These are phyloP conservation scores for Drosophila meridiana DNA, from an alignment of 2,888 invertebrate species.

Conservation along the genomic window DNA sequence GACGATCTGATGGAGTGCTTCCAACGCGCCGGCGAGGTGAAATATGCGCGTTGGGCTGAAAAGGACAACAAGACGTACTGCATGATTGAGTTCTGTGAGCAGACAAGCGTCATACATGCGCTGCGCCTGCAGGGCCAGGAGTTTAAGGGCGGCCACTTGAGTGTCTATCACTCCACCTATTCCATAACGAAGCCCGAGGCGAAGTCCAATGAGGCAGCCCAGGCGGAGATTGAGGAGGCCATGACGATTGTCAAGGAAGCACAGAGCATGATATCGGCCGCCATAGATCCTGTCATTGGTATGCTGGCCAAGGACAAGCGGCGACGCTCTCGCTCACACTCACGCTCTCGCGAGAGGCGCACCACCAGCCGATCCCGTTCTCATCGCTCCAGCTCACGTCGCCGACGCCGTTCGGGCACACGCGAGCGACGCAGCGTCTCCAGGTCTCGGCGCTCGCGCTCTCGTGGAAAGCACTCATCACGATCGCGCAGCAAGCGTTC, in stretches of 20 bases:
- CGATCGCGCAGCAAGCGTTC: slow-evolving; percentile 85
- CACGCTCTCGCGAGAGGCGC: slow-evolving; percentile 88
- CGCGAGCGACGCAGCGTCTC: slow-evolving; percentile 86
- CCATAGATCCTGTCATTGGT: slow-evolving; percentile 96
- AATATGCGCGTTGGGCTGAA: slow-evolving; percentile 96
- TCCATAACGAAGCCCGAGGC: slow-evolving; percentile 96
- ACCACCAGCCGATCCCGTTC: slow-evolving; percentile 87
- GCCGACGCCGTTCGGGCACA: slow-evolving; percentile 86
- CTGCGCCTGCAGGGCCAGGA: slow-evolving; percentile 93
- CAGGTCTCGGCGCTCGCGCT: slow-evolving; percentile 88
- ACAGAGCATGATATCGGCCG: slow-evolving; percentile 96
- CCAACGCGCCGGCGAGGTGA: slow-evolving; percentile 95
- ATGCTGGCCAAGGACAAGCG: slow-evolving; percentile 94
- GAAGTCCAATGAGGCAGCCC: slow-evolving; percentile 97
- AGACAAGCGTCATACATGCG: slow-evolving; percentile 94
- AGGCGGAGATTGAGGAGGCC: slow-evolving; percentile 97
- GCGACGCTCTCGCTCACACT: slow-evolving; percentile 86
- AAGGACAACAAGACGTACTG: slow-evolving; percentile 92
- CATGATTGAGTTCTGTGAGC: slow-evolving; percentile 97
- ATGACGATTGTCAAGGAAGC: slow-evolving; percentile 99
- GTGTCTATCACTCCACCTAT: slow-evolving; percentile 95
- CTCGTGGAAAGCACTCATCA: slow-evolving; percentile 83
- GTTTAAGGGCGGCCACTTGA: slow-evolving; percentile 89
- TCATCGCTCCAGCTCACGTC: slow-evolving; percentile 88
- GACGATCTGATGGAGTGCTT: slow-evolving; percentile 96